Base-by-base conservation (phyloP, 2,888 invertebrate species). In the Spisula subtruncata region DNA sequence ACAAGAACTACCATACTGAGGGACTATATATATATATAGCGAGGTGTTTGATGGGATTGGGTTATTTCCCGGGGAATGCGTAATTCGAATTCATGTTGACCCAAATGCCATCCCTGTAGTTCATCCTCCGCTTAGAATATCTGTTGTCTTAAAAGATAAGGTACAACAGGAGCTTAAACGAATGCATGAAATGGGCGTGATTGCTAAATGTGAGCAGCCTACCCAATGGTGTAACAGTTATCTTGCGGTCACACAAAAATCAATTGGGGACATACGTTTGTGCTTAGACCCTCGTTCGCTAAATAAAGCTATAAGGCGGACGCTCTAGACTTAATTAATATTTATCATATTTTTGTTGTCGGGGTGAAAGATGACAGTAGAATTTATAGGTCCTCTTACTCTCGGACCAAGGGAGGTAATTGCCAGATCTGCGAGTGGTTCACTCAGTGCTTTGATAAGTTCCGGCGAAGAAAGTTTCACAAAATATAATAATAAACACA, bases 371-470 rank as follows among this genome's bases (percentile, higher is more conserved):
- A n/a, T n/a, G n/a, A n/a, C n/a, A n/a, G n/a, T n/a, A n/a, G n/a
- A n/a, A n/a, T n/a, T n/a, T n/a, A n/a, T n/a, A n/a, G n/a, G n/a
- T n/a, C n/a, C n/a, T n/a, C n/a, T n/a, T n/a, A n/a, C n/a, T n/a
- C n/a, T n/a, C n/a, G n/a, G n/a, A n/a, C n/a, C n/a, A n/a, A n/a
- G n/a, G n/a, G n/a, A n/a, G n/a, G n/a, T n/a, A n/a, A n/a, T n/a
- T n/a, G n/a, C n/a, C 12, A 12, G 48, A 48, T 48, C 12, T 16
- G 51, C 12, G 14, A 66, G 25, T n/a, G 8, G 0, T 66, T 0
- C 60, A 25, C 60, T 66, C 60, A 66, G 60, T 66, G 25, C 60
- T 66, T 66, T 66, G 60, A 66, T 66, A 10, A 66, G n/a, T 25
- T 20, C 5, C 10, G 60, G 60, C 25, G 60, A n/a, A 4, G 25